phyloP scores from a whole-genome alignment of 2,797 vertebrate genomes.

The Leontocebus nigricollis region DNA sequence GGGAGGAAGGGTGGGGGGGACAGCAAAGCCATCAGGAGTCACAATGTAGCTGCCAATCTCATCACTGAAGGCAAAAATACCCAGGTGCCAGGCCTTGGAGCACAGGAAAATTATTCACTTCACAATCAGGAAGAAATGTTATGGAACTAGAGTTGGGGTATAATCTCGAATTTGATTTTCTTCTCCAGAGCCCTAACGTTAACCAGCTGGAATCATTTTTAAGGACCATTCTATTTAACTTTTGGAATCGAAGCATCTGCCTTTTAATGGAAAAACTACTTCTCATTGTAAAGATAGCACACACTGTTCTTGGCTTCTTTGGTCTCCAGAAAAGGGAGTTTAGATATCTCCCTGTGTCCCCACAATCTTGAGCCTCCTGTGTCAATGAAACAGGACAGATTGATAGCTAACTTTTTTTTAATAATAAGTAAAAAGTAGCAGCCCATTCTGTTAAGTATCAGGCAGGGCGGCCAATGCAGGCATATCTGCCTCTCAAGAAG shows the following conservation, averaged over 20 bases:
- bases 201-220: slow-evolving; percentile 57
- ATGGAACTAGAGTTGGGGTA: slow-evolving; percentile 26
- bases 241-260: slow-evolving; percentile 62
- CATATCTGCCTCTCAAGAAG: background rate
- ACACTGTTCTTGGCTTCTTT: slow-evolving; percentile 60
- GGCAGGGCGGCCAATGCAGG: background rate
- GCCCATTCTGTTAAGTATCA: background rate
- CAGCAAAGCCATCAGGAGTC: background rate
- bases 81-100: background rate
- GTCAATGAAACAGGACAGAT: slow-evolving; percentile 54
- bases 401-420: slow-evolving; percentile 27
- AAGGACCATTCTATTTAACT: slow-evolving; percentile 51
- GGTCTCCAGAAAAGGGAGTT: slow-evolving; percentile 42
- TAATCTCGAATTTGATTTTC: slow-evolving; percentile 46
- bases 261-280: slow-evolving; percentile 73
- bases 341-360: slow-evolving; percentile 28
- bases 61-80: background rate
- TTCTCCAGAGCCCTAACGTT: slow-evolving; percentile 49
- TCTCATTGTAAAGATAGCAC: slow-evolving; percentile 64
- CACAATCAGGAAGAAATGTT: background rate
- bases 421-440: background rate
- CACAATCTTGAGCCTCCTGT: slow-evolving; percentile 24
- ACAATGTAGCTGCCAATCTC: background rate
- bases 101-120: slow-evolving; percentile 46
- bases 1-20: background rate